These are phyloP conservation scores for Synergus japonicus DNA, from an alignment of 2,888 invertebrate species.

Conservation along the genomic window DNA sequence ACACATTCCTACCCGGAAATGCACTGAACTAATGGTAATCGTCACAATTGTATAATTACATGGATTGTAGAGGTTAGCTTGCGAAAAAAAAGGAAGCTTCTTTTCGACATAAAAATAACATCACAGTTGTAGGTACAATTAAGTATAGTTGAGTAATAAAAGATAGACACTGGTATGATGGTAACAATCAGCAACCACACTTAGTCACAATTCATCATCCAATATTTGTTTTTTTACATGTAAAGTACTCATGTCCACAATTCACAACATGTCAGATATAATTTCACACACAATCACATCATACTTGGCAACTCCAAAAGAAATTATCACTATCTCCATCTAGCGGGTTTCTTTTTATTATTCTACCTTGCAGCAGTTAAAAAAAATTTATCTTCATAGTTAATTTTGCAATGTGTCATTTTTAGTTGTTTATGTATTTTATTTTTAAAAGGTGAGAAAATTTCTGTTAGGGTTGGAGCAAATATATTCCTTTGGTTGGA, in stretches of 20 bases:
- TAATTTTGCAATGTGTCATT: background rate
- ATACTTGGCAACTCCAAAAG: background rate
- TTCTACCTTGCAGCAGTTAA: background rate
- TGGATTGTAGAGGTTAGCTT: background rate
- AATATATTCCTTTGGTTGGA: too few relatives aligned
- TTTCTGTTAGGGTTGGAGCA: too few relatives aligned
- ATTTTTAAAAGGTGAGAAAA: background rate
- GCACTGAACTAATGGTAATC: background rate
- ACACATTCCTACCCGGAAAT: slow-evolving; percentile 14
- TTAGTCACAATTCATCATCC: background rate
- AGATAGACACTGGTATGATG: background rate
- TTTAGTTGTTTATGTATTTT: background rate
- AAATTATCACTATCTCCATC: background rate
- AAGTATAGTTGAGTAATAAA: background rate
- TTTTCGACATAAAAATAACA: background rate
- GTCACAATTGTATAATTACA: background rate
- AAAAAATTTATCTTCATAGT: background rate
- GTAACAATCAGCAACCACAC: background rate
- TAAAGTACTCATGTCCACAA: too few relatives aligned
- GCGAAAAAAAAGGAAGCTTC: background rate
- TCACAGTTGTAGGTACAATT: background rate
- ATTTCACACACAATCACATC: too few relatives aligned
- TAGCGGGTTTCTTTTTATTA: background rate
- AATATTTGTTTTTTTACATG: too few relatives aligned
- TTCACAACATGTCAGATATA: too few relatives aligned